phyloP scores from a whole-genome alignment of 2,888 invertebrate species.

The Drosophila parthenogenetica region DNA sequence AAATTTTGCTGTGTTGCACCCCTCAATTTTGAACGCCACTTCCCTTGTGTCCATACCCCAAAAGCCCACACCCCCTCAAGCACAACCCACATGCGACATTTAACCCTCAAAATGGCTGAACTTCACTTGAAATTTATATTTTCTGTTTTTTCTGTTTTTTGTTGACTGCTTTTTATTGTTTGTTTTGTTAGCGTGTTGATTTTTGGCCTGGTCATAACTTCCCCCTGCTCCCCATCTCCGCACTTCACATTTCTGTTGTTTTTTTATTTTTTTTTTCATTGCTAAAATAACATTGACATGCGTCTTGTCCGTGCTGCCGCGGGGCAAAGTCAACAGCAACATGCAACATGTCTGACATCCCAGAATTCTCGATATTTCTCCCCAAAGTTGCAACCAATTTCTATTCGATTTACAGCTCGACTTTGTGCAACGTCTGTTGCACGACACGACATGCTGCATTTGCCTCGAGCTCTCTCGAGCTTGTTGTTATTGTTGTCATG shows the following conservation, averaged over 20 bases:
- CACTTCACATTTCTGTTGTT: conserved; percentile 13
- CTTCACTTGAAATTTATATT: conserved; percentile 50
- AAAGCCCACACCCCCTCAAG: neutral
- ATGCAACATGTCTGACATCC: conserved; percentile 48
- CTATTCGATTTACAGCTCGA: conserved; percentile 74
- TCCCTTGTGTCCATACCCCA: no score
- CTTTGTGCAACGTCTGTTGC: conserved; percentile 73
- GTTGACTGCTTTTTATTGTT: conserved; percentile 10
- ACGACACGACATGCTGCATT: conserved; percentile 78
- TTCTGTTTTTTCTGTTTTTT: conserved; percentile 27
- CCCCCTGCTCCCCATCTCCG: neutral
- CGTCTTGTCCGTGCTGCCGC: conserved; percentile 63
- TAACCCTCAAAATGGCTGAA: conserved; percentile 71
- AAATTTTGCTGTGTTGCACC: conserved; percentile 50
- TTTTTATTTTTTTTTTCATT: conserved; percentile 67
- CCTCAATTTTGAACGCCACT: neutral
- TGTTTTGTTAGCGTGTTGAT: conserved; percentile 73
- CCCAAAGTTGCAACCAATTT: conserved; percentile 31
- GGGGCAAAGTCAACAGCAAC: conserved; percentile 39
- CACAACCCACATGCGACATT: conserved; percentile 74
- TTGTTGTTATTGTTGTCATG: conserved; percentile 51
- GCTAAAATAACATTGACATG: conserved; percentile 80
- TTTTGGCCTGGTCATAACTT: conserved; percentile 70
- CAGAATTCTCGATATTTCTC: conserved; percentile 17
- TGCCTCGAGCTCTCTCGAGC: conserved; percentile 56